Evolutionary conservation across 2,888 invertebrate genomes (phyloP).

Genomic region (Oscheius sp.): DNA sequence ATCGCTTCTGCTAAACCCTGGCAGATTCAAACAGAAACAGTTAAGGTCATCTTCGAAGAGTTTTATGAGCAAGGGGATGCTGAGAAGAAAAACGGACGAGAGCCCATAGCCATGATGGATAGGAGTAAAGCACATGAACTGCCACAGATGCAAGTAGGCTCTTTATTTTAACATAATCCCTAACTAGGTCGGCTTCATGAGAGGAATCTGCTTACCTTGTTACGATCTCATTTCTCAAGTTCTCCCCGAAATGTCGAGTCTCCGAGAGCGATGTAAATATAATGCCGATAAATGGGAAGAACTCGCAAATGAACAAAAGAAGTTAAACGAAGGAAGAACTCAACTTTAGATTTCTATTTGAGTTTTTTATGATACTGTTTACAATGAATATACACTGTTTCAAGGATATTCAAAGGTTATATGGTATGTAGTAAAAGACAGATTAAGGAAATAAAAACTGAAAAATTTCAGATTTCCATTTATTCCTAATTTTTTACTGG

Average conservation of each 20-base stretch:
- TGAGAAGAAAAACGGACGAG: slow-evolving; percentile 78
- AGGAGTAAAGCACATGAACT: slow-evolving; percentile 80
- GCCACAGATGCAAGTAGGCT: slow-evolving; percentile 78
- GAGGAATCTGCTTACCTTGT: slow-evolving; percentile 84
- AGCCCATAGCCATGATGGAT: slow-evolving; percentile 85
- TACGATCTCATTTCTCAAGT: slow-evolving; percentile 79
- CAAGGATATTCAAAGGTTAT: no score
- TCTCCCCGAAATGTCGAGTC: slow-evolving; percentile 79
- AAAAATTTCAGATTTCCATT: no score
- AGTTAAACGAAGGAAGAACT: slow-evolving; percentile 18
- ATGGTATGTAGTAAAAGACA: no score
- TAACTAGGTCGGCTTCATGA: slow-evolving; percentile 79
- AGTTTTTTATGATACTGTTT: neutral
- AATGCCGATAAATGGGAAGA: slow-evolving; percentile 78
- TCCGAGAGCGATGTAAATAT: slow-evolving; percentile 75
- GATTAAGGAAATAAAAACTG: no score
- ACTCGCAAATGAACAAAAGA: slow-evolving; percentile 71
- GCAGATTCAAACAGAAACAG: slow-evolving; percentile 83
- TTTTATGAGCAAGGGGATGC: slow-evolving; percentile 83
- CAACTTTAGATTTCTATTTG: neutral
- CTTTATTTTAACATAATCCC: neutral
- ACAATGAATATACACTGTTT: no score
- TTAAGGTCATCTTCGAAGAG: slow-evolving; percentile 83
- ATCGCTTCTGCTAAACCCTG: slow-evolving; percentile 87
- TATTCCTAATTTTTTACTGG: no score